phyloP scores from a whole-genome alignment of 2,888 invertebrate species.

The Polymixis flavicincta region DNA sequence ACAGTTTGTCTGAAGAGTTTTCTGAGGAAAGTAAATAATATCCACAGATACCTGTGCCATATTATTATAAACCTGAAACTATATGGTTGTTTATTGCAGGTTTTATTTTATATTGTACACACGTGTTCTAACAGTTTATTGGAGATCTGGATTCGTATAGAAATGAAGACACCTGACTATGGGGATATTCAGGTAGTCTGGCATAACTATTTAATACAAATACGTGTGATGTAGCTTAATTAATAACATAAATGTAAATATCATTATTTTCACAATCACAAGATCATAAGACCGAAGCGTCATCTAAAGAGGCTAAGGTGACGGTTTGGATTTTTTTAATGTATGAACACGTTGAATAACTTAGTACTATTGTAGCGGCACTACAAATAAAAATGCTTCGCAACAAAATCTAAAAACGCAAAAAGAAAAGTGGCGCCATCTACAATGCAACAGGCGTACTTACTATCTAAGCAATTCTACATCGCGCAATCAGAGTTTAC shows the following conservation, averaged over 20 bases:
- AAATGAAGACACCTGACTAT: slow-evolving; percentile 10
- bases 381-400: no score
- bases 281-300: not conserved
- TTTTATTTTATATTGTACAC: slow-evolving; percentile 26
- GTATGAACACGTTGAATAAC: not conserved
- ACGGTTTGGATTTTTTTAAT: not conserved
- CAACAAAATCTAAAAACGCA: no score
- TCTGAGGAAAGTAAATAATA: no score
- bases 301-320: not conserved
- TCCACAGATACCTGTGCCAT: no score
- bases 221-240: not conserved
- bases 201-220: not conserved
- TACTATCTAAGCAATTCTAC: no score
- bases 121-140: slow-evolving; percentile 18
- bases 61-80: no score
- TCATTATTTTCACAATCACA: not conserved
- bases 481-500: no score
- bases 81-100: not conserved
- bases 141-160: slow-evolving; percentile 26
- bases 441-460: no score
- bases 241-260: no score
- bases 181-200: slow-evolving; percentile 18
- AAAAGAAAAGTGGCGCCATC: no score
- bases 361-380: no score
- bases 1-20: no score